phyloP scores from a whole-genome alignment of 2,888 invertebrate species.

The Cosmopolites sordidus region DNA sequence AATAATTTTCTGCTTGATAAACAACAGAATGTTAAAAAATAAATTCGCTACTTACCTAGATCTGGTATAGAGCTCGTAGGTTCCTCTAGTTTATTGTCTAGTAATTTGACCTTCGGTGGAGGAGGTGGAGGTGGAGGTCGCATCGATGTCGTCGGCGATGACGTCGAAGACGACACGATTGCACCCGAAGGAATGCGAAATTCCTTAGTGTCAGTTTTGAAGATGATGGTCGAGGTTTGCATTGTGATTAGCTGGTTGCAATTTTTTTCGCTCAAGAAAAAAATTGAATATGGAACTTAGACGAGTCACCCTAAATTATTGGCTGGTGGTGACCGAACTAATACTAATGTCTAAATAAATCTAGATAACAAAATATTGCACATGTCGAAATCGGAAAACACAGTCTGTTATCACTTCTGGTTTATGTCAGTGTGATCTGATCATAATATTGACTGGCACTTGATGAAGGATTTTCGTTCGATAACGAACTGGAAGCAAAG shows the following conservation, averaged over 20 bases:
- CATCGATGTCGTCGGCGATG: slow-evolving; percentile 44
- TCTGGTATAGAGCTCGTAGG: slow-evolving; percentile 85
- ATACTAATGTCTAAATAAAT: too few species aligned
- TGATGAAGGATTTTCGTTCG: too few species aligned
- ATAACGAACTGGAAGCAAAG: too few species aligned
- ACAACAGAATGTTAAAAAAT: too few species aligned
- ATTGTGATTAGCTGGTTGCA: slow-evolving; percentile 41
- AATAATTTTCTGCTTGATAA: too few species aligned
- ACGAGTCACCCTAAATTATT: slow-evolving; percentile 47
- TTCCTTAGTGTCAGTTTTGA: slow-evolving; percentile 44
- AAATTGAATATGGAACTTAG: slow-evolving; percentile 44
- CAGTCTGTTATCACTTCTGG: too few species aligned
- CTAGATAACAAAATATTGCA: too few species aligned
- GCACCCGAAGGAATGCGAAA: slow-evolving; percentile 43
- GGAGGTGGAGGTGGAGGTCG: slow-evolving; percentile 56
- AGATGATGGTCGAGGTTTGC: slow-evolving; percentile 56
- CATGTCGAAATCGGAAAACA: too few species aligned
- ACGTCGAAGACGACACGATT: slow-evolving; percentile 44
- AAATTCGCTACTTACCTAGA: slow-evolving; percentile 63
- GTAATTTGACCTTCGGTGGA: slow-evolving; percentile 42
- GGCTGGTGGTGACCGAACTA: slow-evolving; percentile 1
- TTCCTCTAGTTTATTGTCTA: slow-evolving; percentile 61
- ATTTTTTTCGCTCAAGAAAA: slow-evolving; percentile 39
- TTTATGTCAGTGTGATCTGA: too few species aligned
- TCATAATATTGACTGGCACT: too few species aligned